Percentiles rank a stretch among this genome's conserved stretches.
Conservation (phyloP, 2,113 vertebrate species). For the Megatriorchis doriae region DNA sequence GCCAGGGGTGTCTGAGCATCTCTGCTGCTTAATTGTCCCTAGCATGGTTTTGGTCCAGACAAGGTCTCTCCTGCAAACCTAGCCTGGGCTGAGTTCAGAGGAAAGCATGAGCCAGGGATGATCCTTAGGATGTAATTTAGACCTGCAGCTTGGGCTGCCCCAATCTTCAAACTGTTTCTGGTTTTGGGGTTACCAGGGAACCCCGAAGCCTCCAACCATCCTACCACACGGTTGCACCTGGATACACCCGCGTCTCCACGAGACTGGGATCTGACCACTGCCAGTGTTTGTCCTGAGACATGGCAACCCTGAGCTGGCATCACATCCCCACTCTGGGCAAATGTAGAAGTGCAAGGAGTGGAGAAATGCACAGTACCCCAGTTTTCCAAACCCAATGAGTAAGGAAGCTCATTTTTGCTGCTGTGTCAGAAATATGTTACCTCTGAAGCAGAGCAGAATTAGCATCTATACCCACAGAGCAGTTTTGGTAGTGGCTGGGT, state of each 20-base stretch:
- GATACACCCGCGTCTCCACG: accelerated
- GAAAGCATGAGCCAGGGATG: neutral
- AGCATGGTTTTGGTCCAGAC: neutral
- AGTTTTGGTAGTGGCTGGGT: neutral
- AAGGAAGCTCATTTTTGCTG: neutral
- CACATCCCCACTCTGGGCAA: neutral
- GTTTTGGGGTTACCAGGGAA: accelerated
- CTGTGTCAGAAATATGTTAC: accelerated
- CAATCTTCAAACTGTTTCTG: neutral
- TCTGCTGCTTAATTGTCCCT: neutral
- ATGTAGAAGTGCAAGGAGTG: accelerated
- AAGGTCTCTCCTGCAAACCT: neutral
- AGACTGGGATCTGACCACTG: neutral
- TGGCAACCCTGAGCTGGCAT: neutral
- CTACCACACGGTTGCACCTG: neutral
- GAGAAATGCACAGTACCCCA: no score
- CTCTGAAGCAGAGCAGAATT: neutral
- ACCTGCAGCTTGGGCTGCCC: neutral
- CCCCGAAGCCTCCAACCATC: accelerated
- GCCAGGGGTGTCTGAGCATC: accelerated
- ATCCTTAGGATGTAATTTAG: neutral
- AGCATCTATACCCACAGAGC: neutral
- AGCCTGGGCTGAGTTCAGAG: neutral
- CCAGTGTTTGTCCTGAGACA: neutral
- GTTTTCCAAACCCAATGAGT: accelerated